A percentile compares a stretch with the other conserved stretches of the same genome.
These are phyloP conservation scores for Carterocephalus palaemon DNA, from an alignment of 2,888 invertebrate species.

Conservation along the genomic window DNA sequence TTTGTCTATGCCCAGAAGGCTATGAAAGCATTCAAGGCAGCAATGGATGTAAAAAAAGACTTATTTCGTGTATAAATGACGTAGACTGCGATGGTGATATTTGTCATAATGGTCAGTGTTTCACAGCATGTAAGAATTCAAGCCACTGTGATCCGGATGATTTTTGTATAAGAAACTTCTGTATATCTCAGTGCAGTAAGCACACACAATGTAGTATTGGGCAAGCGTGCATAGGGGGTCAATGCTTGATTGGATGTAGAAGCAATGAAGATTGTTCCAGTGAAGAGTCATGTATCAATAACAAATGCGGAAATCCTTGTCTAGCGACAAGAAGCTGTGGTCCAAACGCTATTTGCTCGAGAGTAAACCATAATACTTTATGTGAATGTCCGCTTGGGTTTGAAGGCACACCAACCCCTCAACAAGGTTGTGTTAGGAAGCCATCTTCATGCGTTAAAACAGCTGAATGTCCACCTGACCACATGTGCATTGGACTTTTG, in stretches of 20 bases:
- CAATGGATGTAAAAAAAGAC: slow-evolving; percentile 84
- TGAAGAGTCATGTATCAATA: slow-evolving; percentile 89
- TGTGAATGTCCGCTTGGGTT: slow-evolving; percentile 92
- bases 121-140: slow-evolving; percentile 86
- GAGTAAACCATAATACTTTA: slow-evolving; percentile 84
- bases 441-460: slow-evolving; percentile 83
- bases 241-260: slow-evolving; percentile 91
- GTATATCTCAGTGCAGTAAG: slow-evolving; percentile 87
- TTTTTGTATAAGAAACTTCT: slow-evolving; percentile 87
- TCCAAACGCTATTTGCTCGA: slow-evolving; percentile 89
- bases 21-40: slow-evolving; percentile 82
- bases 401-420: slow-evolving; percentile 90
- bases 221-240: slow-evolving; percentile 88
- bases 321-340: slow-evolving; percentile 87
- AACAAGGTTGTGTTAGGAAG: slow-evolving; percentile 92
- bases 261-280: slow-evolving; percentile 88
- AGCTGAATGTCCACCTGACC: slow-evolving; percentile 86
- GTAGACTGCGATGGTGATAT: slow-evolving; percentile 87
- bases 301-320: slow-evolving; percentile 92
- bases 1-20: slow-evolving; percentile 88
- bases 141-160: slow-evolving; percentile 90
- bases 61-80: slow-evolving; percentile 83
- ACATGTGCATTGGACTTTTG: slow-evolving; percentile 87
- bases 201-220: slow-evolving; percentile 89
- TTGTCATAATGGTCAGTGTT: slow-evolving; percentile 91